phyloP scores from a whole-genome alignment of 2,888 invertebrate genomes.

The Parelbella ahira region DNA sequence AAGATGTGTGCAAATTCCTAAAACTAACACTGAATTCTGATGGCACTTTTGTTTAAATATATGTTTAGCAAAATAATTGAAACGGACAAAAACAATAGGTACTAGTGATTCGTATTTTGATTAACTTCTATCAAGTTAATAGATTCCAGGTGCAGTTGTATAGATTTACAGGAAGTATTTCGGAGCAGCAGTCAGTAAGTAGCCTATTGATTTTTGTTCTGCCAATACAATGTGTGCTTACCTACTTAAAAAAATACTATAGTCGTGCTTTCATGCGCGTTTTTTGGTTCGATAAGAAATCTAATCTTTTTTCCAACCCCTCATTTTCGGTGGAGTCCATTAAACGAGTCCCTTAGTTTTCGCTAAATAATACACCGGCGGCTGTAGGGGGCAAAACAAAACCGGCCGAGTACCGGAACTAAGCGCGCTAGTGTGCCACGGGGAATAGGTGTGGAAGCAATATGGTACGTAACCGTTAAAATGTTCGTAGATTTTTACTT shows the following conservation, averaged over 20 bases:
- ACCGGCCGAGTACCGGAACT: conserved; percentile 70
- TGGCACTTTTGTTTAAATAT: no score
- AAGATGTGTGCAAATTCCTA: no score
- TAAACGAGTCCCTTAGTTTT: conserved; percentile 69
- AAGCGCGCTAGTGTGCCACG: conserved; percentile 61
- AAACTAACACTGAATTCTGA: no score
- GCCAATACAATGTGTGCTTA: conserved; percentile 34
- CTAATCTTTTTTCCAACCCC: conserved; percentile 65
- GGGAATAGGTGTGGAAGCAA: conserved; percentile 53
- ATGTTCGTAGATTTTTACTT: no score
- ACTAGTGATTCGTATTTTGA: no score
- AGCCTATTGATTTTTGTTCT: conserved; percentile 27
- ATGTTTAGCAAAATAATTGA: no score
- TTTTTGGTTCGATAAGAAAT: conserved; percentile 72
- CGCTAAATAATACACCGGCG: conserved; percentile 72
- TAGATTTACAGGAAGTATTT: conserved; percentile 16
- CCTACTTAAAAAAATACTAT: conserved; percentile 33
- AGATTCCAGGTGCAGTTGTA: conserved; percentile 12
- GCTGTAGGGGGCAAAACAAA: conserved; percentile 68
- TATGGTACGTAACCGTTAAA: conserved; percentile 44
- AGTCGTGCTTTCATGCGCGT: conserved; percentile 34
- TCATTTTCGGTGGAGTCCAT: conserved; percentile 57
- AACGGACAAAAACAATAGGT: no score
- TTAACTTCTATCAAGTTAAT: no score
- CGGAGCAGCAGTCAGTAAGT: conserved; percentile 2